Evolutionary conservation across 2,888 invertebrate species (phyloP).

Genomic region (Sinhomidia bicolor): DNA sequence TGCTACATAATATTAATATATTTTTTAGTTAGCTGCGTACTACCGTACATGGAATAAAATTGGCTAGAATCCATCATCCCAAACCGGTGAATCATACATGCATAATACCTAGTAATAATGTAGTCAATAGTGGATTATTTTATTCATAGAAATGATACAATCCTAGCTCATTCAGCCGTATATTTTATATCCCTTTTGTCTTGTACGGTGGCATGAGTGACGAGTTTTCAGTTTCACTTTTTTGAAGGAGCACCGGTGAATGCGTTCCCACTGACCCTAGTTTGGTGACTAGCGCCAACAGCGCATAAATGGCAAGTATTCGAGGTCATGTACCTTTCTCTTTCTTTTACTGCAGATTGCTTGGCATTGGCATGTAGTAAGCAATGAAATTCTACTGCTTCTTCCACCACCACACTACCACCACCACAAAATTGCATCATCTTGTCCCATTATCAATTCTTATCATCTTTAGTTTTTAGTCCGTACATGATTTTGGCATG

Average conservation of each 20-base stretch:
- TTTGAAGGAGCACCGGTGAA: conserved; percentile 1
- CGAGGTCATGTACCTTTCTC: conserved; percentile 16
- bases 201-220: neutral
- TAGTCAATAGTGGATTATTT: neutral
- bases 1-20: conserved; percentile 29
- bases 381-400: neutral
- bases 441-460: neutral
- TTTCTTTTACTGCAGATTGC: neutral
- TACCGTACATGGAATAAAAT: no score
- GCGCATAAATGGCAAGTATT: no score
- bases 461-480: neutral
- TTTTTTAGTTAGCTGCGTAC: no score
- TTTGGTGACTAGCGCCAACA: neutral
- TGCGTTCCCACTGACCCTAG: neutral
- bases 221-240: conserved; percentile 19
- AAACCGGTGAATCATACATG: neutral
- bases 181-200: neutral
- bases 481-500: neutral
- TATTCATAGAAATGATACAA: neutral
- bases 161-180: neutral
- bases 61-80: neutral
- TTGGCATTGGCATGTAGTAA: neutral
- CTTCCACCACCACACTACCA: no score
- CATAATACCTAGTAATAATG: neutral
- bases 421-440: neutral